phyloP scores from a whole-genome alignment of 2,888 invertebrate species.

The Meandrusa payeni region DNA sequence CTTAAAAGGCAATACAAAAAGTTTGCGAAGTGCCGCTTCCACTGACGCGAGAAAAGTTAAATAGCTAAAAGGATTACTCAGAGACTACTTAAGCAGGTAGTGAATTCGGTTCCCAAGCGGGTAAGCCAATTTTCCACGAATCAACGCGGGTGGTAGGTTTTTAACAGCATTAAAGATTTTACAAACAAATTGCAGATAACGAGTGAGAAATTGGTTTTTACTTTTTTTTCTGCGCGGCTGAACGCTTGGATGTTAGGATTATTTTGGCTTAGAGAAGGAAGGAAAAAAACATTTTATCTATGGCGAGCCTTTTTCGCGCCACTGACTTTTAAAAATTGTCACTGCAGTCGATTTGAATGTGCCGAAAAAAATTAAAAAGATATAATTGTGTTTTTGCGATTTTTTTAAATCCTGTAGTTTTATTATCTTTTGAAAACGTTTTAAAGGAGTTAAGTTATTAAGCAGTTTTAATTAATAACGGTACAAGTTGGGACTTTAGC shows the following conservation, averaged over 20 bases:
- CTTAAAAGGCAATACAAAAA: too few relatives aligned
- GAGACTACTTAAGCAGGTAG: conserved; percentile 44
- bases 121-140: conserved; percentile 50
- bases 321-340: background rate
- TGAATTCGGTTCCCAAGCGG: conserved; percentile 40
- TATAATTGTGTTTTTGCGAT: background rate
- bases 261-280: too few relatives aligned
- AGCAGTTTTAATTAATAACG: too few relatives aligned
- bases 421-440: too few relatives aligned
- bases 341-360: background rate
- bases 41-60: conserved; percentile 49
- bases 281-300: conserved; percentile 13
- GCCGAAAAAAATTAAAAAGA: background rate
- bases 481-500: too few relatives aligned
- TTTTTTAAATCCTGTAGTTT: background rate
- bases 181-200: conserved; percentile 42
- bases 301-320: conserved; percentile 13
- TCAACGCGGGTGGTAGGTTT: conserved; percentile 53
- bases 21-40: conserved; percentile 33
- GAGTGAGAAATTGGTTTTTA: conserved; percentile 34
- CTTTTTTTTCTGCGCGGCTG: conserved; percentile 27
- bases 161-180: conserved; percentile 47
- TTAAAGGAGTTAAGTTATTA: too few relatives aligned
- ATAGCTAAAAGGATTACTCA: conserved; percentile 51
- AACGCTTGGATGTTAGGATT: conserved; percentile 21